A percentile compares a stretch with the other conserved stretches of the same genome.
These are phyloP conservation scores for Rhombomys opimus DNA, from an alignment of 2,113 vertebrate species.

Conservation along the genomic window DNA sequence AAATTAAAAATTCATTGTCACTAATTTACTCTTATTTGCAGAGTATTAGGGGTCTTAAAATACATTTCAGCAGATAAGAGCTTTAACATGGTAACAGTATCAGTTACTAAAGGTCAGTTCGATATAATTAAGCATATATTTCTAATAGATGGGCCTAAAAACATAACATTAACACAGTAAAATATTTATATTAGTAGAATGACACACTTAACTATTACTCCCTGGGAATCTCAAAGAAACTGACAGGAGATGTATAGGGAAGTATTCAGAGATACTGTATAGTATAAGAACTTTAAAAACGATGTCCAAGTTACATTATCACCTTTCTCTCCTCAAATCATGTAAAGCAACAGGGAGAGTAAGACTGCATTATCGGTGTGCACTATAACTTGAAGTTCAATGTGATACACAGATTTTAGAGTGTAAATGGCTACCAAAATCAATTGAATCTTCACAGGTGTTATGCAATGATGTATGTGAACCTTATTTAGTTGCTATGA, in stretches of 20 bases:
- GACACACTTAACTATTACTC: not conserved
- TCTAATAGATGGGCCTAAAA: not conserved
- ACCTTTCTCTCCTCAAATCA: not conserved
- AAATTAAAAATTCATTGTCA: slow-evolving; percentile 19
- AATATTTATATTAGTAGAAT: not conserved
- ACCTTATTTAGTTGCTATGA: not conserved
- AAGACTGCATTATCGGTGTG: not conserved
- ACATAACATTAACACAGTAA: not conserved
- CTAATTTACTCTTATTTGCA: not conserved
- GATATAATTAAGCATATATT: not conserved
- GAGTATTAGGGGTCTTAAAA: not conserved
- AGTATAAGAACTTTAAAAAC: not conserved
- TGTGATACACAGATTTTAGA: not conserved
- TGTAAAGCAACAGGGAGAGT: not conserved
- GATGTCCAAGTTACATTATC: not conserved
- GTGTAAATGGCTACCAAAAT: not conserved
- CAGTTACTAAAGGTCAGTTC: not conserved
- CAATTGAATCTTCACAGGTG: not conserved
- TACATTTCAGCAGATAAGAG: not conserved
- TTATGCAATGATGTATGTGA: not conserved
- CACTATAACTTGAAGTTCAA: not conserved
- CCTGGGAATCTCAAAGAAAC: not conserved
- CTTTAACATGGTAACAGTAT: not conserved
- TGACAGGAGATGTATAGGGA: not conserved
- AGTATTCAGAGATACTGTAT: not conserved